phyloP scores from a whole-genome alignment of 1,140 invertebrate species.

The Drosophila kurseongensis region DNA sequence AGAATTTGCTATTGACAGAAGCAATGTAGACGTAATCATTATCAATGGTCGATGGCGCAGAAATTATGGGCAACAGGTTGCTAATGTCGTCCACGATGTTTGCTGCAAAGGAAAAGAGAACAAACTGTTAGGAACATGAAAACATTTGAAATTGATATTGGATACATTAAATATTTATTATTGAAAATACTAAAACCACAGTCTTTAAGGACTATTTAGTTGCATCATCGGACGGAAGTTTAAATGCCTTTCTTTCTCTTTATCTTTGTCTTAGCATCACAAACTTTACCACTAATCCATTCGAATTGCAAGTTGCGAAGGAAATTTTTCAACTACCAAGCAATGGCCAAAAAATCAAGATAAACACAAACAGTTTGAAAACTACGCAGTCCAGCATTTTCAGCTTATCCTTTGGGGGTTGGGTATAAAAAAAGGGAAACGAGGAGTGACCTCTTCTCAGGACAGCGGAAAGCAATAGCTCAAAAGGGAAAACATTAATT shows the following conservation, averaged over 20 bases:
- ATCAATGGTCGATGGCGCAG: constrained; percentile 40
- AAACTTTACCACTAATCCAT: background rate
- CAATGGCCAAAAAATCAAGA: background rate
- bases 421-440: background rate
- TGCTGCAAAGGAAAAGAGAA: constrained; percentile 34
- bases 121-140: constrained; percentile 6
- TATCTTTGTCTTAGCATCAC: background rate
- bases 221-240: background rate
- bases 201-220: background rate
- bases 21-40: constrained; percentile 73
- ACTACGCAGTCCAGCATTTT: constrained; percentile 33
- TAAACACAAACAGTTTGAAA: constrained; percentile 15
- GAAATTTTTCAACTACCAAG: constrained; percentile 20
- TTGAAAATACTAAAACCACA: no score
- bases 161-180: no score
- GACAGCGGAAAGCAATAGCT: constrained; percentile 26
- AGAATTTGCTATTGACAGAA: constrained; percentile 57
- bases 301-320: constrained; percentile 32
- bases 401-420: constrained; percentile 22
- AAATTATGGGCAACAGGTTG: constrained; percentile 66
- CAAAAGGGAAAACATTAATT: constrained; percentile 68
- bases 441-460: constrained; percentile 4
- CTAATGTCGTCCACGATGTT: constrained; percentile 38
- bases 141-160: no score
- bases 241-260: background rate